phyloP scores from a whole-genome alignment of 2,113 vertebrate species.

The Macrotus californicus region DNA sequence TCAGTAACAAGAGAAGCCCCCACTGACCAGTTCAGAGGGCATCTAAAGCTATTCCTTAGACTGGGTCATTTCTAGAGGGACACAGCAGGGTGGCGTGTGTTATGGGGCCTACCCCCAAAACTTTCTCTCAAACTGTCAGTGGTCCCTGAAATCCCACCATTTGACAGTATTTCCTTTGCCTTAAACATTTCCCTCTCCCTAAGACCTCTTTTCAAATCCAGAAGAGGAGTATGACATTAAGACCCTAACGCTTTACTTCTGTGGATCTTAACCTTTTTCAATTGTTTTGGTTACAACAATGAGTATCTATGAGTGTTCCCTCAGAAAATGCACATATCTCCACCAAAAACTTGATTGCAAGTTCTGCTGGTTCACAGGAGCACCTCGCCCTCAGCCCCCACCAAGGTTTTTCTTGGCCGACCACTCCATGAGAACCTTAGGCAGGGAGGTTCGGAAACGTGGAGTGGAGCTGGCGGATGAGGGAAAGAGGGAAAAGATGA shows the following conservation, averaged over 20 bases:
- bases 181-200: not conserved
- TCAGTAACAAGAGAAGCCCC: not conserved
- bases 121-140: not conserved
- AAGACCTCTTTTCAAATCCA: not conserved
- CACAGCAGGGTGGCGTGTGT: not conserved
- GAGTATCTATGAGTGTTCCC: not conserved
- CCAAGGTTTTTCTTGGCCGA: not conserved
- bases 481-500: not conserved
- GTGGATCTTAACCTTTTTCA: not conserved
- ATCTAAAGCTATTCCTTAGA: not conserved
- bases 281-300: not conserved
- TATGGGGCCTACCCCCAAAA: not conserved
- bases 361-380: not conserved
- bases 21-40: not conserved
- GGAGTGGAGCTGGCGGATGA: no score
- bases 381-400: no score
- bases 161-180: not conserved
- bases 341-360: not conserved
- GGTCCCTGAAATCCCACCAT: conserved; percentile 6
- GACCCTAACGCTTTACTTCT: not conserved
- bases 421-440: not conserved
- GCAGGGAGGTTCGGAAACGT: no score
- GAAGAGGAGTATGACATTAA: not conserved
- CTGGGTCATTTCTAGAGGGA: not conserved
- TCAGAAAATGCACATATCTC: not conserved